These are phyloP conservation scores for Epirrhoe alternata DNA, from an alignment of 2,888 invertebrate genomes.

Conservation along the genomic window DNA sequence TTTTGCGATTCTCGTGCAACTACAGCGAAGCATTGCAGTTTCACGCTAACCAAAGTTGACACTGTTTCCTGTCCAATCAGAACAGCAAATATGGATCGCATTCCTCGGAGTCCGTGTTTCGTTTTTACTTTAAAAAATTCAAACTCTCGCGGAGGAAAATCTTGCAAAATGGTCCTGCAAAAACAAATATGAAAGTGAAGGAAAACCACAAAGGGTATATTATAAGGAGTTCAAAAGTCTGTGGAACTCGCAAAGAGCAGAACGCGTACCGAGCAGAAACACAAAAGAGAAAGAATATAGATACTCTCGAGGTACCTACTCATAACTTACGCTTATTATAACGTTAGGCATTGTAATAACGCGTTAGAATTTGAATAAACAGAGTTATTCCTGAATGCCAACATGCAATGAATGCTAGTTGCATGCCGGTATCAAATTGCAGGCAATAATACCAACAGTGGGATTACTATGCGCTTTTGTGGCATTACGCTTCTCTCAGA, in stretches of 20 bases:
- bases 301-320: slow-evolving; percentile 1
- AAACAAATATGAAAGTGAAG: slow-evolving; percentile 14
- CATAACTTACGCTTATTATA: slow-evolving; percentile 5
- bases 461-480: slow-evolving; percentile 53
- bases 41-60: slow-evolving; percentile 42
- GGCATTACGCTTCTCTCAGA: slow-evolving; percentile 49
- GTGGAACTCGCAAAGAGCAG: slow-evolving; percentile 15
- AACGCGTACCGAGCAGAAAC: slow-evolving; percentile 8
- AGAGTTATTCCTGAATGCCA: slow-evolving; percentile 14
- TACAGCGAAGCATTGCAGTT: slow-evolving; percentile 31
- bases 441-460: slow-evolving; percentile 49
- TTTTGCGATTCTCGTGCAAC: slow-evolving; percentile 30
- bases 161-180: slow-evolving; percentile 6
- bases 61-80: slow-evolving; percentile 44
- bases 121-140: slow-evolving; percentile 16
- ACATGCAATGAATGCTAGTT: slow-evolving; percentile 22
- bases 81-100: slow-evolving; percentile 38
- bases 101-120: slow-evolving; percentile 30
- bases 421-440: slow-evolving; percentile 41
- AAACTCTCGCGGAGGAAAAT: not conserved
- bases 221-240: slow-evolving; percentile 17
- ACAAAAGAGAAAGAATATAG: slow-evolving; percentile 4
- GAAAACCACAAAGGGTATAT: slow-evolving; percentile 17
- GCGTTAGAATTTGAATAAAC: not conserved
- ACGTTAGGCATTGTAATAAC: slow-evolving; percentile 4